Percentiles rank a stretch among this genome's conserved stretches.
phyloP scores from a whole-genome alignment of 2,888 invertebrate genomes.

The Tanypteryx hageni region DNA sequence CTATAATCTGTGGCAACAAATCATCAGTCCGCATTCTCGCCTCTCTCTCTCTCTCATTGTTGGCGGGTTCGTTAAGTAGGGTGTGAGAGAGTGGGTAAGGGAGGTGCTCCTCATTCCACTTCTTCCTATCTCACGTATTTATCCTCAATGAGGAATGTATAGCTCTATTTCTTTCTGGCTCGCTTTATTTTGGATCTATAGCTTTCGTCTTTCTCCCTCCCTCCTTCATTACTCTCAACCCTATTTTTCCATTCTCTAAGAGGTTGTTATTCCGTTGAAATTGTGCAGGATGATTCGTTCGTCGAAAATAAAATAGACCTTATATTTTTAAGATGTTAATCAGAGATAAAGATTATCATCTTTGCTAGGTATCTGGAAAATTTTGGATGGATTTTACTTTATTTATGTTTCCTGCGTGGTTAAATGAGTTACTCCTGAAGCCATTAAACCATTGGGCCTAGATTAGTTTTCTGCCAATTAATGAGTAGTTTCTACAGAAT shows the following conservation, averaged over 20 bases:
- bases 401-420: no score
- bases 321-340: no score
- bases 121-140: not conserved
- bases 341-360: no score
- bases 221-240: not conserved
- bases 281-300: no score
- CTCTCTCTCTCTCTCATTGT: not conserved
- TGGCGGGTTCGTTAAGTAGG: conserved; percentile 2
- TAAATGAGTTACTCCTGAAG: no score
- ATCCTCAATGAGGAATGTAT: conserved; percentile 28
- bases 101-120: not conserved
- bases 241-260: not conserved
- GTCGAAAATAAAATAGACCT: no score
- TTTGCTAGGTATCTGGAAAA: no score
- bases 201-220: not conserved
- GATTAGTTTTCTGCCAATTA: no score
- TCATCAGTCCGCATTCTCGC: not conserved
- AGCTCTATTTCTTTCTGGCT: not conserved
- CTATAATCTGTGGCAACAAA: conserved; percentile 29
- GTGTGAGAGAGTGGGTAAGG: not conserved
- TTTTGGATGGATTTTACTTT: no score
- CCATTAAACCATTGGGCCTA: no score
- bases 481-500: no score
- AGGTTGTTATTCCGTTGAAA: no score
- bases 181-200: not conserved